A percentile compares a stretch with the other conserved stretches of the same genome.
Evolutionary conservation across 2,113 vertebrate genomes (phyloP).

Genomic region (Antechinus flavipes): DNA sequence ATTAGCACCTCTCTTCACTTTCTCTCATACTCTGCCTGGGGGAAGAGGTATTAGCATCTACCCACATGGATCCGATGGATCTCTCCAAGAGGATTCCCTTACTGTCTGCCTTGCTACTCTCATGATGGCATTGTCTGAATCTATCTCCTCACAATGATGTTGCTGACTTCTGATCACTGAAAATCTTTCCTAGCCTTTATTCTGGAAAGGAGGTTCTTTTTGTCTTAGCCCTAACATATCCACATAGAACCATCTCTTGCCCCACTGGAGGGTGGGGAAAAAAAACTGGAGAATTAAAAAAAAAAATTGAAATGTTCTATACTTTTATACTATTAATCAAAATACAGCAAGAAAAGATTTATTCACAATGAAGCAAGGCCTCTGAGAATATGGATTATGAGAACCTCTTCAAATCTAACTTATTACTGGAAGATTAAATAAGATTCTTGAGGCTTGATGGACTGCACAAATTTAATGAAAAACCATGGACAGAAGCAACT

Average conservation of each 20-base stretch:
- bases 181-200: background rate
- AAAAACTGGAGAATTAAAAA: background rate
- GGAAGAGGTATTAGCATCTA: background rate
- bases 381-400: background rate
- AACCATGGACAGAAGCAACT: constrained; percentile 33
- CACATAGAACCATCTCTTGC: background rate
- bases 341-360: background rate
- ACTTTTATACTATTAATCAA: constrained; percentile 19
- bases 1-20: background rate
- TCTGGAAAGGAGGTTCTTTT: background rate
- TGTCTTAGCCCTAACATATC: background rate
- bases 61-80: background rate
- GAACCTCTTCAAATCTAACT: background rate
- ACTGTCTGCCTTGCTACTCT: background rate
- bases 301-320: background rate
- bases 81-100: background rate
- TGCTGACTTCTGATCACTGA: background rate
- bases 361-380: background rate
- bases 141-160: background rate
- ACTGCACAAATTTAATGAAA: constrained; percentile 35
- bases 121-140: background rate
- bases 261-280: background rate
- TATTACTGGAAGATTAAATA: constrained; percentile 2
- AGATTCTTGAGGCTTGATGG: background rate
- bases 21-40: background rate